Evolutionary conservation across 2,888 invertebrate species (phyloP).

Genomic region (Hanleya hanleyi): DNA sequence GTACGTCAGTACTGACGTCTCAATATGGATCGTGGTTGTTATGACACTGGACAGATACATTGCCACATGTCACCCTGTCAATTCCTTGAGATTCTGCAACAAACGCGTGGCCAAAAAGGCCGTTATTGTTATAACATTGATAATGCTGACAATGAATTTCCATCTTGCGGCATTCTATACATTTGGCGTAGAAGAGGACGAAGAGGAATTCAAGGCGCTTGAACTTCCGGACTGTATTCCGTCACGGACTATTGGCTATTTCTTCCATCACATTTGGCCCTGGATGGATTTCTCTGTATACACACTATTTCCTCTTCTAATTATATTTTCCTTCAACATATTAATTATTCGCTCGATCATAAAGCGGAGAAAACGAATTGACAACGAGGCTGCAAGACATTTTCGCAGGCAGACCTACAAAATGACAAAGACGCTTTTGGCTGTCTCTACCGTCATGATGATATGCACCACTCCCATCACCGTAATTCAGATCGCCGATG

Average conservation of each 20-base stretch:
- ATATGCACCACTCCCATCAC: neutral
- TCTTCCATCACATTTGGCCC: neutral
- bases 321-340: neutral
- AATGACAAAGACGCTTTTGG: neutral
- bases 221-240: slow-evolving; percentile 1
- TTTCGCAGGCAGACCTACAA: neutral
- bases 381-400: neutral
- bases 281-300: slow-evolving; percentile 1
- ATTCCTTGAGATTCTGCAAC: neutral
- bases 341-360: neutral
- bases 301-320: neutral
- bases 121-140: neutral
- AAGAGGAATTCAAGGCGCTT: neutral
- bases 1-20: neutral
- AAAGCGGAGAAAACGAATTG: neutral
- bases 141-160: neutral
- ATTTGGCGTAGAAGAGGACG: neutral
- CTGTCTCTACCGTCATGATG: neutral
- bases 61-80: slow-evolving; percentile 1
- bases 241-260: neutral
- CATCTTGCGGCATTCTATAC: neutral
- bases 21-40: slow-evolving; percentile 4
- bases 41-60: slow-evolving; percentile 11
- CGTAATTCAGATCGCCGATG: neutral
- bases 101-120: slow-evolving; percentile 7